phyloP scores from a whole-genome alignment of 2,888 invertebrate genomes.

The Eupeodes latifasciatus region DNA sequence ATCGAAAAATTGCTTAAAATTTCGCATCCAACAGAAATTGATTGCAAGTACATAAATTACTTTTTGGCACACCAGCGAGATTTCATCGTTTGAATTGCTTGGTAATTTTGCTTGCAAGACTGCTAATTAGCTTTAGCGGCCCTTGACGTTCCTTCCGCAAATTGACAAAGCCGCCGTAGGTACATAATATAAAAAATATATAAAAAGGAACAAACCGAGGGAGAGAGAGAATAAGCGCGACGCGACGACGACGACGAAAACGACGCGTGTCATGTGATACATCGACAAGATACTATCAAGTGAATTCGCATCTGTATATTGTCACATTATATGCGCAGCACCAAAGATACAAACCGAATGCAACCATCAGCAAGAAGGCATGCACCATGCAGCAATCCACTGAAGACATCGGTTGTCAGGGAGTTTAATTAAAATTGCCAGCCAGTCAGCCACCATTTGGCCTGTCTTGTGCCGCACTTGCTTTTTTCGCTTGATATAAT shows the following conservation, averaged over 20 bases:
- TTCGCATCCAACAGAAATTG: slow-evolving; percentile 66
- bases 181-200: background rate
- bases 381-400: slow-evolving; percentile 26
- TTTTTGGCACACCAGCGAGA: slow-evolving; percentile 65
- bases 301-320: slow-evolving; percentile 55
- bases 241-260: slow-evolving; percentile 14
- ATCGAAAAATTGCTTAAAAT: slow-evolving; percentile 56
- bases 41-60: slow-evolving; percentile 74
- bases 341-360: slow-evolving; percentile 21
- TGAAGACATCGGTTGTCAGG: slow-evolving; percentile 66
- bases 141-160: slow-evolving; percentile 25
- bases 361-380: slow-evolving; percentile 4
- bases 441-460: slow-evolving; percentile 61
- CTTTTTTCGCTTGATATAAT: background rate
- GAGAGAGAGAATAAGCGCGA: slow-evolving; percentile 58
- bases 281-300: slow-evolving; percentile 69
- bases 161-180: background rate
- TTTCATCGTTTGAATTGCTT: slow-evolving; percentile 64
- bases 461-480: background rate
- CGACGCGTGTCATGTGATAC: slow-evolving; percentile 76
- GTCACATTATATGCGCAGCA: slow-evolving; percentile 18
- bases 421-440: slow-evolving; percentile 75
- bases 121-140: slow-evolving; percentile 65
- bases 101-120: slow-evolving; percentile 69
- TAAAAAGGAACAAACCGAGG: background rate